These are phyloP conservation scores for Spea hammondii DNA, from an alignment of 2,797 vertebrate genomes.

Conservation along the genomic window DNA sequence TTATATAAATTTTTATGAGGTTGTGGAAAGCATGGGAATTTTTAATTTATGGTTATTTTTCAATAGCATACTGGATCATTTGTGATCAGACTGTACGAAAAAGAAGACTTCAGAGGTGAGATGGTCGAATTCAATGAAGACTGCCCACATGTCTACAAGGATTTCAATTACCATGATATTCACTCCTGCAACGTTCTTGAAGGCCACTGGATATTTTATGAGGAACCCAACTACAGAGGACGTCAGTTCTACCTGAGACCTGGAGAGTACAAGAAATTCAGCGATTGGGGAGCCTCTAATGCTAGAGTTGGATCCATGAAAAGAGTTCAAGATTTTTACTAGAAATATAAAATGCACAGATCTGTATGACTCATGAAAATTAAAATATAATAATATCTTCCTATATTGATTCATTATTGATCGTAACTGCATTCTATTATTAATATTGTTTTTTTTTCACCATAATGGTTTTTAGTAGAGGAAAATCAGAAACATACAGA, in stretches of 20 bases:
- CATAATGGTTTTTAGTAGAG: too few relatives aligned
- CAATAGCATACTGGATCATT: constrained; percentile 39
- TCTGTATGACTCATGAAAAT: constrained; percentile 11
- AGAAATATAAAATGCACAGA: background rate
- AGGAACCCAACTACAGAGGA: constrained; percentile 47
- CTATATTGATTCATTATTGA: too few relatives aligned
- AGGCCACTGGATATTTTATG: constrained; percentile 51
- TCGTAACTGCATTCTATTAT: too few relatives aligned
- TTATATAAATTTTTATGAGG: too few relatives aligned
- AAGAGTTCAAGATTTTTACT: constrained; percentile 38
- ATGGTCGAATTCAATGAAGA: constrained; percentile 50
- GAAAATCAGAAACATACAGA: too few relatives aligned
- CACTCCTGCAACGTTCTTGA: constrained; percentile 48
- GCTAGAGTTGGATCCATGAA: constrained; percentile 40
- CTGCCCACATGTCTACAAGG: constrained; percentile 34
- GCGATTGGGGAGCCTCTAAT: constrained; percentile 41
- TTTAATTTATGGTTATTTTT: background rate
- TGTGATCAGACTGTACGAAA: constrained; percentile 45
- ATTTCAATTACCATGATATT: constrained; percentile 38
- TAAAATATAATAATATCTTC: background rate
- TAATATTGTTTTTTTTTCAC: too few relatives aligned
- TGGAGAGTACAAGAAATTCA: constrained; percentile 44
- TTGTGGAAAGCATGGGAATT: too few relatives aligned
- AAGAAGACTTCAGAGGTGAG: constrained; percentile 44
- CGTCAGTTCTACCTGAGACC: constrained; percentile 48